Percentiles rank a stretch among this genome's conserved stretches.
These are phyloP conservation scores for Diglossa cyanea DNA, from an alignment of 2,797 vertebrate genomes.

Conservation along the genomic window DNA sequence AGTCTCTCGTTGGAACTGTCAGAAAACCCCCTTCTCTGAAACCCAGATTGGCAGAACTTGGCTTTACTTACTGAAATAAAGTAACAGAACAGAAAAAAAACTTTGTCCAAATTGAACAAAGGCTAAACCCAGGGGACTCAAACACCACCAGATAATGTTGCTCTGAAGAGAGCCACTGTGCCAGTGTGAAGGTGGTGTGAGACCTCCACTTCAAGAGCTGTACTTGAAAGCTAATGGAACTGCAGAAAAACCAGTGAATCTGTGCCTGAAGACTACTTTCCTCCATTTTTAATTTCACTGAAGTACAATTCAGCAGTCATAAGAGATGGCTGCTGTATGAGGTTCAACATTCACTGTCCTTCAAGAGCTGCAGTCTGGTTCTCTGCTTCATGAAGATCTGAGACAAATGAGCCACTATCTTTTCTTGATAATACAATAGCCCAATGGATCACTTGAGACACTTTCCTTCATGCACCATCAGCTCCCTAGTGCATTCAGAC, in stretches of 20 bases:
- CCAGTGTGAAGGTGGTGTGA: not conserved
- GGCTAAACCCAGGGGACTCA: not conserved
- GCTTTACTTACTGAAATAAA: not conserved
- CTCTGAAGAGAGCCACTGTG: not conserved
- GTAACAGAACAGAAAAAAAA: not conserved
- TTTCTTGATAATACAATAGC: not conserved
- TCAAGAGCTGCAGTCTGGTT: not conserved
- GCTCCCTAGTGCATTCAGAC: not conserved
- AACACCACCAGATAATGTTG: not conserved
- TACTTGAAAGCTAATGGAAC: constrained; percentile 41
- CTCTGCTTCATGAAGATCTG: not conserved
- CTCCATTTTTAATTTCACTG: not conserved
- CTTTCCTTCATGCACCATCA: not conserved
- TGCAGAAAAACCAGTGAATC: not conserved
- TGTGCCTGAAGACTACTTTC: not conserved
- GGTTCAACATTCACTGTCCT: not conserved
- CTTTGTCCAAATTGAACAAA: not conserved
- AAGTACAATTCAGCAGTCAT: not conserved
- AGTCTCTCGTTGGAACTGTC: not conserved
- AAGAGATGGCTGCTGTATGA: not conserved
- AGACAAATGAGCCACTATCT: constrained; percentile 9
- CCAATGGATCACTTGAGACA: not conserved
- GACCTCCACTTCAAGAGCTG: not conserved
- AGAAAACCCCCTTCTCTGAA: not conserved
- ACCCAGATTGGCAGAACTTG: not conserved